Evolutionary conservation across 2,113 vertebrate genomes (phyloP).

Genomic region (Amblyornis subalaris): DNA sequence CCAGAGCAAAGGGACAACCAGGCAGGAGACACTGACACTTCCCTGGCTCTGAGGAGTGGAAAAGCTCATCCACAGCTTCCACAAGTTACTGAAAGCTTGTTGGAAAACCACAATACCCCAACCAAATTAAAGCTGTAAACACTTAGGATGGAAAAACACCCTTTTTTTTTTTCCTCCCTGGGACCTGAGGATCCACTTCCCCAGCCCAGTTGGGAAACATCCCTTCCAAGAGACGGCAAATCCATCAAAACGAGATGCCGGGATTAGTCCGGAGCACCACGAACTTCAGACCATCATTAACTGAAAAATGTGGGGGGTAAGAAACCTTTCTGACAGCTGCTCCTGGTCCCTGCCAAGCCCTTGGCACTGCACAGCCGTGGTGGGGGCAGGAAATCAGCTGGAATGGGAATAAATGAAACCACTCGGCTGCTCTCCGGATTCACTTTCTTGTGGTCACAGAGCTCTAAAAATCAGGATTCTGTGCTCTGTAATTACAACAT

Average conservation of each 20-base stretch:
- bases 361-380: slow-evolving; percentile 6
- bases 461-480: slow-evolving; percentile 55
- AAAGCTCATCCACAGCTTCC: neutral
- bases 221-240: neutral
- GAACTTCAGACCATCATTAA: slow-evolving; percentile 50
- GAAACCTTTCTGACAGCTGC: slow-evolving; percentile 59
- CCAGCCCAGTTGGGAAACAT: neutral
- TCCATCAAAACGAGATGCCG: neutral
- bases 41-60: neutral
- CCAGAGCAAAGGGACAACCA: neutral
- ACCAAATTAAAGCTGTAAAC: neutral
- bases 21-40: neutral
- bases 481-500: slow-evolving; percentile 60
- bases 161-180: neutral
- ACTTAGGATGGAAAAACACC: neutral
- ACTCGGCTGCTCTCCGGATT: slow-evolving; percentile 60
- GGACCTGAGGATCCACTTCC: neutral
- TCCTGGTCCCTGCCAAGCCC: slow-evolving; percentile 60
- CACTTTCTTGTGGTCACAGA: slow-evolving; percentile 67
- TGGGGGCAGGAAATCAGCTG: slow-evolving; percentile 57
- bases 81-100: neutral
- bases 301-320: slow-evolving; percentile 15
- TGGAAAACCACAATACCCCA: neutral
- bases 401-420: slow-evolving; percentile 67
- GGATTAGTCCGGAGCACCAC: slow-evolving; percentile 6